A percentile compares a stretch with the other conserved stretches of the same genome.
phyloP scores from a whole-genome alignment of 2,888 invertebrate species.

The Oxystoma pomonae region DNA sequence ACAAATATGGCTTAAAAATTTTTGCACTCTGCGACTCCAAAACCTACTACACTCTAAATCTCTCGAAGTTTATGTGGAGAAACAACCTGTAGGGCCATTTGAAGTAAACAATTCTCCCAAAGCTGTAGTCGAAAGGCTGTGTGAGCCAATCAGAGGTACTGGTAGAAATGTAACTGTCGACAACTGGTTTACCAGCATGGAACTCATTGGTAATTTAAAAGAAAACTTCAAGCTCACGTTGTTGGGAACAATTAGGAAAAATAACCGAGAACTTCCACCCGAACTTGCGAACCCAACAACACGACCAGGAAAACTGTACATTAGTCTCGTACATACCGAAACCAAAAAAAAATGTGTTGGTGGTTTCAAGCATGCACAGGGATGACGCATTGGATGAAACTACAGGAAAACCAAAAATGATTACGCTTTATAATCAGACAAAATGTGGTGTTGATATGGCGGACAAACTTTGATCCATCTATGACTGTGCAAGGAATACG shows the following conservation, averaged over 20 bases:
- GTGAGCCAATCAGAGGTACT: slow-evolving; percentile 11
- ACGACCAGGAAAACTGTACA: slow-evolving; percentile 4
- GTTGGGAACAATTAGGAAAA: slow-evolving; percentile 28
- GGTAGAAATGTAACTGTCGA: slow-evolving; percentile 26
- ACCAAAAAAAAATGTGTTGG: slow-evolving; percentile 22
- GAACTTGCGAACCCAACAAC: slow-evolving; percentile 4
- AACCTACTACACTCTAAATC: slow-evolving; percentile 25
- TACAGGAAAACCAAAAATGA: slow-evolving; percentile 25
- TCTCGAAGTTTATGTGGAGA: slow-evolving; percentile 29
- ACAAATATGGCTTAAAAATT: slow-evolving; percentile 30
- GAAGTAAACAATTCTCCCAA: no score
- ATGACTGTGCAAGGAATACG: no score
- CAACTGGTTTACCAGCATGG: slow-evolving; percentile 18
- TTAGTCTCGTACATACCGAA: neutral
- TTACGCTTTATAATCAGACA: slow-evolving; percentile 28
- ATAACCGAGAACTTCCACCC: slow-evolving; percentile 19
- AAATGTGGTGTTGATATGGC: no score
- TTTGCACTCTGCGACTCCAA: slow-evolving; percentile 29
- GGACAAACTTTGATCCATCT: slow-evolving; percentile 18
- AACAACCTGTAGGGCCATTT: slow-evolving; percentile 27
- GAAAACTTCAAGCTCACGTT: slow-evolving; percentile 19
- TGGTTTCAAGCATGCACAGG: slow-evolving; percentile 19
- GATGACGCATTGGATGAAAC: slow-evolving; percentile 8
- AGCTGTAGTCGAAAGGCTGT: no score
- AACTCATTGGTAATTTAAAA: slow-evolving; percentile 3